Evolutionary conservation across 2,888 invertebrate species (phyloP).

Genomic region (Synergus umbraculus): DNA sequence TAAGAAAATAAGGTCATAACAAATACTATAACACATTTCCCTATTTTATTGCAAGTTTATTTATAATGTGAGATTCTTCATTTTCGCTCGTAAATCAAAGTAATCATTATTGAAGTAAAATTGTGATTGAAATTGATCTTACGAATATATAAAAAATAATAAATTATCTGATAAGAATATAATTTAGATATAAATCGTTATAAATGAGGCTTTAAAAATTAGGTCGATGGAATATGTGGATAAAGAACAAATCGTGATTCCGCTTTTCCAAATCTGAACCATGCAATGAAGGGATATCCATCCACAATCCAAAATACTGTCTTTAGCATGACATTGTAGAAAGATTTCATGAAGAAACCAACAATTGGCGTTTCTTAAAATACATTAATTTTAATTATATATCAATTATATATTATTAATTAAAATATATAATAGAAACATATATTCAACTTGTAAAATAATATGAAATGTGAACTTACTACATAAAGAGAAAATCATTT

Average conservation of each 20-base stretch:
- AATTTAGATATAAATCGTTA: not conserved
- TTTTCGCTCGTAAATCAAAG: too few species aligned
- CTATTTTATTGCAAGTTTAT: too few species aligned
- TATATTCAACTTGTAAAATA: not conserved
- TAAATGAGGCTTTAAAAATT: too few species aligned
- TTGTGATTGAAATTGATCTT: too few species aligned
- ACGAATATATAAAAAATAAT: too few species aligned
- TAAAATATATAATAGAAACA: too few species aligned
- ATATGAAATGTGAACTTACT: constrained; percentile 56
- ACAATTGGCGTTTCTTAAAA: constrained; percentile 45
- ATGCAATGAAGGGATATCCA: constrained; percentile 56
- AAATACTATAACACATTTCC: too few species aligned
- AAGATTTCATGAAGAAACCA: constrained; percentile 54
- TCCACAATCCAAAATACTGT: constrained; percentile 50
- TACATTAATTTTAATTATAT: not conserved
- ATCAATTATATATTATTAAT: too few species aligned
- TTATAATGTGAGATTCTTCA: too few species aligned
- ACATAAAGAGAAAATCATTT: constrained; percentile 44
- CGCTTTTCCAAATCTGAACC: constrained; percentile 59
- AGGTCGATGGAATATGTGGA: constrained; percentile 44
- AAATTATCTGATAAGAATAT: too few species aligned
- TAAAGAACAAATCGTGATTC: constrained; percentile 54
- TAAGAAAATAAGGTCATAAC: too few species aligned
- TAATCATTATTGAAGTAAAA: too few species aligned
- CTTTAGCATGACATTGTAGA: constrained; percentile 51